Percentiles rank a stretch among this genome's conserved stretches.
Evolutionary conservation across 2,888 invertebrate species (phyloP).

Genomic region (Cacoxenus indagator): DNA sequence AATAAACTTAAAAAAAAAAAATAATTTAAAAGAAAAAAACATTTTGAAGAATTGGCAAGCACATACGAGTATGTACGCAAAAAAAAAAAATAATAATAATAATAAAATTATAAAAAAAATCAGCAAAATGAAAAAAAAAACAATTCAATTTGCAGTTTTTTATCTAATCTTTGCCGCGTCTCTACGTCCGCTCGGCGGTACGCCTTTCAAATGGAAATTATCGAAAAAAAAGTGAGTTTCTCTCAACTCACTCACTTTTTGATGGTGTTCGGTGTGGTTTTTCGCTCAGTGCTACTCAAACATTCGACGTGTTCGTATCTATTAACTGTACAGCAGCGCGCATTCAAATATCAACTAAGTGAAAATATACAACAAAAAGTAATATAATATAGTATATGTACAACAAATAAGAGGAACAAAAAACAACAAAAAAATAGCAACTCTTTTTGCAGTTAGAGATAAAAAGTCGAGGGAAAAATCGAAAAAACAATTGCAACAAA

Average conservation of each 20-base stretch:
- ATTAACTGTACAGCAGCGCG: slow-evolving; percentile 1
- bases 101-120: too few relatives aligned
- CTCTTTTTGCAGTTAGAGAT: not conserved
- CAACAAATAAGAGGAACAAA: not conserved
- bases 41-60: too few relatives aligned
- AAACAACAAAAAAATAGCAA: slow-evolving; percentile 1
- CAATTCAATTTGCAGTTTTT: slow-evolving; percentile 5
- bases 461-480: not conserved
- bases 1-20: too few relatives aligned
- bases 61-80: too few relatives aligned
- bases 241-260: not conserved
- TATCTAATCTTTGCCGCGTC: not conserved
- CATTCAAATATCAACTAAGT: not conserved
- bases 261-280: not conserved
- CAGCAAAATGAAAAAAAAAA: not conserved
- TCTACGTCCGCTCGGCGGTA: too few relatives aligned
- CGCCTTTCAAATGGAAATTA: too few relatives aligned
- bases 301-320: slow-evolving; percentile 23
- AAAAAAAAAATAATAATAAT: too few relatives aligned
- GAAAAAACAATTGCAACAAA: not conserved
- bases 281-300: slow-evolving; percentile 42
- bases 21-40: too few relatives aligned
- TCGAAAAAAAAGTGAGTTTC: not conserved
- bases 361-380: not conserved
- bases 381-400: not conserved